phyloP scores from a whole-genome alignment of 2,113 vertebrate genomes.

The Myanophis thanlyinensis region DNA sequence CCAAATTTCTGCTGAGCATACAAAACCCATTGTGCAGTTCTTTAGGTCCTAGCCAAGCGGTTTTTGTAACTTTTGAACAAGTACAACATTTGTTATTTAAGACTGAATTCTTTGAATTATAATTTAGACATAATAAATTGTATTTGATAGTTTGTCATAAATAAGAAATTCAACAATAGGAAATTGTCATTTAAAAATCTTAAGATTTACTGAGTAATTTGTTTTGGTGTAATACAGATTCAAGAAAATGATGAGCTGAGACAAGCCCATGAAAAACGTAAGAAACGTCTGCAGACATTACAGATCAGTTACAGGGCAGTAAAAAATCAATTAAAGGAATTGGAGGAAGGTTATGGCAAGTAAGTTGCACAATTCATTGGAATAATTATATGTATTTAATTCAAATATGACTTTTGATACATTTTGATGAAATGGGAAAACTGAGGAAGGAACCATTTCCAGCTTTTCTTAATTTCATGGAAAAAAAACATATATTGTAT shows the following conservation, averaged over 20 bases:
- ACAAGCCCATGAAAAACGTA: slow-evolving; percentile 77
- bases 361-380: slow-evolving; percentile 78
- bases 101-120: slow-evolving; percentile 10
- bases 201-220: slow-evolving; percentile 19
- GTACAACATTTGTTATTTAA: slow-evolving; percentile 2
- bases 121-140: slow-evolving; percentile 25
- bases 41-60: background rate
- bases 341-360: slow-evolving; percentile 76
- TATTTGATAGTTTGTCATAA: background rate
- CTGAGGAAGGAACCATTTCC: slow-evolving; percentile 18
- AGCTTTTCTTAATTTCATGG: slow-evolving; percentile 43
- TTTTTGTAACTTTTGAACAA: background rate
- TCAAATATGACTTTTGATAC: slow-evolving; percentile 36
- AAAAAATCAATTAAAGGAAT: slow-evolving; percentile 84
- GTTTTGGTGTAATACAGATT: slow-evolving; percentile 71
- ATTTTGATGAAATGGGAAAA: slow-evolving; percentile 52
- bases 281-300: slow-evolving; percentile 82
- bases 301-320: slow-evolving; percentile 85
- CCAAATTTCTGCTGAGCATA: background rate
- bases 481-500: slow-evolving; percentile 13
- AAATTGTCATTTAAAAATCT: background rate
- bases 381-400: slow-evolving; percentile 59
- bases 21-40: background rate
- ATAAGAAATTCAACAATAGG: background rate
- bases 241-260: slow-evolving; percentile 84